Conservation (phyloP, 2,888 invertebrate species). For the Shargacucullia verbasci region DNA sequence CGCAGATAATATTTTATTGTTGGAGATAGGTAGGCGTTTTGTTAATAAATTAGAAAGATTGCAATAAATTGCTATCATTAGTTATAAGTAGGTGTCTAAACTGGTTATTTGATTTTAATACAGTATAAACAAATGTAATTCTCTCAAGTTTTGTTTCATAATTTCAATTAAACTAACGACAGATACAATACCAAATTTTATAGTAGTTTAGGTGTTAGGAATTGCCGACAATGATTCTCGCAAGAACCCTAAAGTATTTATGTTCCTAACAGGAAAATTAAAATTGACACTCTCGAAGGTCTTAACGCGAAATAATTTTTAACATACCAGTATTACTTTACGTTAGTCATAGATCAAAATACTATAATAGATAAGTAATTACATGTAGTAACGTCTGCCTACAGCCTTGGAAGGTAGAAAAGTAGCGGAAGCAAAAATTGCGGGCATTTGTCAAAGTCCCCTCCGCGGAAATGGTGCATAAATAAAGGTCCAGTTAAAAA, state of each 20-base stretch:
- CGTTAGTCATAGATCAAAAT: conserved; percentile 24
- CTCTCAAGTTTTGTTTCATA: no score
- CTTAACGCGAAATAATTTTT: no score
- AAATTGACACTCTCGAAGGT: no score
- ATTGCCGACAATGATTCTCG: no score
- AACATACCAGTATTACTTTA: background rate
- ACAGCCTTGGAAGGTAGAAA: conserved; percentile 53
- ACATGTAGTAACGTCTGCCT: conserved; percentile 42
- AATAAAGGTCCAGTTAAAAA: conserved; percentile 84
- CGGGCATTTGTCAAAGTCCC: conserved; percentile 86
- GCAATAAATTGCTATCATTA: conserved; percentile 5
- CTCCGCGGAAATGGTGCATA: conserved; percentile 85
- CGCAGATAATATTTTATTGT: conserved; percentile 43
- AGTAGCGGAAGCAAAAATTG: conserved; percentile 81
- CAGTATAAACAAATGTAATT: no score
- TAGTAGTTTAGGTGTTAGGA: no score
- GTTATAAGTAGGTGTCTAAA: no score
- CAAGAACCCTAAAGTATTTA: no score
- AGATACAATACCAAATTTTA: no score
- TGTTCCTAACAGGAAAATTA: no score
- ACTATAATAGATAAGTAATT: conserved; percentile 48
- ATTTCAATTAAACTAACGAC: no score
- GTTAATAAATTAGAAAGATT: conserved; percentile 37
- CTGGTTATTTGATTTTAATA: no score
- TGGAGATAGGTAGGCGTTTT: conserved; percentile 7